phyloP scores from a whole-genome alignment of 2,113 vertebrate genomes.

The Phalacrocorax carbo region DNA sequence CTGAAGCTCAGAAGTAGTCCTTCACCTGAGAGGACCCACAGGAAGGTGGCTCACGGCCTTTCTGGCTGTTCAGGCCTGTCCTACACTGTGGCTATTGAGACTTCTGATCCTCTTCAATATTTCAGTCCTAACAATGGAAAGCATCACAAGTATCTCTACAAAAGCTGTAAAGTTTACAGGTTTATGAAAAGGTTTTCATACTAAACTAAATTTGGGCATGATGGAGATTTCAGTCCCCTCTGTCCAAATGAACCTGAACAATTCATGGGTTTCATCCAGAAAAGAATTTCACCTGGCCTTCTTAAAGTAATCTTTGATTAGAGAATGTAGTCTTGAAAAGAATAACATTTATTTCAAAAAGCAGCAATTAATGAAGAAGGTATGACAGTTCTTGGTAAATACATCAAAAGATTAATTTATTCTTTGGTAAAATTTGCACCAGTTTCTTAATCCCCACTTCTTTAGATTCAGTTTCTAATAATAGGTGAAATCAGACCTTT shows the following conservation, averaged over 20 bases:
- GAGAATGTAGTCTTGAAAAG: neutral
- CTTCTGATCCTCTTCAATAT: neutral
- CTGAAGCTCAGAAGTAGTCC: neutral
- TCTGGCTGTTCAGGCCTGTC: neutral
- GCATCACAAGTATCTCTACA: neutral
- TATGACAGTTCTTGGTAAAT: neutral
- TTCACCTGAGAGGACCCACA: neutral
- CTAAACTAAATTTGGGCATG: neutral
- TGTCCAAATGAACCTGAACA: neutral
- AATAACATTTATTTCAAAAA: neutral
- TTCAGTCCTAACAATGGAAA: neutral
- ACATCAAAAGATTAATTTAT: neutral
- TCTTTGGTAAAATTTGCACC: neutral
- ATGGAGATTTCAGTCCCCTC: neutral
- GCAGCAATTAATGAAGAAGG: neutral
- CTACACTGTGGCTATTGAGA: neutral
- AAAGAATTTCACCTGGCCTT: neutral
- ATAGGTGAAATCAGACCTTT: neutral
- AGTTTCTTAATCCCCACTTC: neutral
- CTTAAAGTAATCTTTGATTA: neutral
- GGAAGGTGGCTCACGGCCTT: neutral
- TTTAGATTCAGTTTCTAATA: neutral
- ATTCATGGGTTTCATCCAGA: neutral
- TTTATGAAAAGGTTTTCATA: neutral
- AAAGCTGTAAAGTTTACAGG: neutral